phyloP scores from a whole-genome alignment of 2,113 vertebrate genomes.

The Xiphorhynchus elegans region DNA sequence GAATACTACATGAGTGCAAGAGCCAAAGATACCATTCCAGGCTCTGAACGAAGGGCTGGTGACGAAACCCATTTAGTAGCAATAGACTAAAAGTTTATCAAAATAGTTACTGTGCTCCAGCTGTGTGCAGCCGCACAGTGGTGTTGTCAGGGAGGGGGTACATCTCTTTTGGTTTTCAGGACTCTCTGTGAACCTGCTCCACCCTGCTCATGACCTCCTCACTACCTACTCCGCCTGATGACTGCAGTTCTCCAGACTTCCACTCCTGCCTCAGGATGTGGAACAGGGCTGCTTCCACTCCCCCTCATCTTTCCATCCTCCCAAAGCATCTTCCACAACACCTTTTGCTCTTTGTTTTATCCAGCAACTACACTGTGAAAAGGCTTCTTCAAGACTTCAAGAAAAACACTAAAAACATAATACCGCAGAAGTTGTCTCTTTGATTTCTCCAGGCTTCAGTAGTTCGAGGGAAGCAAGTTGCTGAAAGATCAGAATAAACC shows the following conservation, averaged over 20 bases:
- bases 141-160: conserved; percentile 61
- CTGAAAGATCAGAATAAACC: background rate
- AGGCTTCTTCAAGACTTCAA: background rate
- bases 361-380: background rate
- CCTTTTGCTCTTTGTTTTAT: background rate
- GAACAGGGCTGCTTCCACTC: background rate
- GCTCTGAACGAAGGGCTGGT: conserved; percentile 26
- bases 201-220: conserved; percentile 61
- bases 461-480: background rate
- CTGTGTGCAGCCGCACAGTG: conserved; percentile 34
- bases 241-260: conserved; percentile 12
- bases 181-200: conserved; percentile 72
- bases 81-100: conserved; percentile 73
- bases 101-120: conserved; percentile 67
- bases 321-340: background rate
- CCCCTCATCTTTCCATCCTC: background rate
- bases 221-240: conserved; percentile 56
- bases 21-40: conserved; percentile 61
- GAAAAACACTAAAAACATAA: background rate
- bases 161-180: conserved; percentile 52
- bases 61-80: conserved; percentile 67
- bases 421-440: background rate
- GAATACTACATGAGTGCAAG: background rate
- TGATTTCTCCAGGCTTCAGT: conserved; percentile 14
- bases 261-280: background rate